Evolutionary conservation across 2,797 vertebrate genomes (phyloP), one percentile per base, ranked within the genome.

Genomic region (Poecilia gillii): DNA sequence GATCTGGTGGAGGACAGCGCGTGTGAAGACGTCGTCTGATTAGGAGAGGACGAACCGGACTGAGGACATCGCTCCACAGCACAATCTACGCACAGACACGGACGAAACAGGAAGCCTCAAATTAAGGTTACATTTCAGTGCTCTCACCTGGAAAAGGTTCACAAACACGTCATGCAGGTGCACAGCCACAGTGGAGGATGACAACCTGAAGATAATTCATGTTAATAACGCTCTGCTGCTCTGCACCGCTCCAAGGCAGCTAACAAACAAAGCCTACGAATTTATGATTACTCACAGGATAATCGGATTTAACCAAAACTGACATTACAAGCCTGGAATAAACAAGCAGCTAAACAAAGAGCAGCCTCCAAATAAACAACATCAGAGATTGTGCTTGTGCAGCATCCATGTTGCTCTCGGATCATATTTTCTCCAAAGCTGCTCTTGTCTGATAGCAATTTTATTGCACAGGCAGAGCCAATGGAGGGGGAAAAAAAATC

Each of bases 1-100:
- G 93, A 93, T 90, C 94, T 95, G 71, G 91, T 82, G 31, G 93
- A 85, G 78, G 96, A 93, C 81, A 95, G 89, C 2, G 93, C 43
- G 91, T 95, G 96, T 73, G 95, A 89, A 75, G 94, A 94, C 46
- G 93, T 77, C 6, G 85, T 83, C 74, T 94, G 94, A 86, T 91
- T 97, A 97, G 94, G 93, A 90, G 96, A 90, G 14, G 89, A 76
- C 4, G 93, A 94, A 1, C 93, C 86, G 33, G 95, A 90, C 83
- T 89, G 96, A 0, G 96, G 89, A 95, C 98, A 98, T 98, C 96
- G 96, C 90, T 96, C 94, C 43, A 94, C 87, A 0, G 92, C 91
- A 84, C 95, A 96, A 91, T 98, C 98, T 99, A 92, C 62, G 57
- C 75, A 87, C 74, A 87, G 68, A 73, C 77, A 91, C 12, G 85